Evolutionary conservation across 2,113 vertebrate species (phyloP).

Genomic region (Anser brachyrhynchus): DNA sequence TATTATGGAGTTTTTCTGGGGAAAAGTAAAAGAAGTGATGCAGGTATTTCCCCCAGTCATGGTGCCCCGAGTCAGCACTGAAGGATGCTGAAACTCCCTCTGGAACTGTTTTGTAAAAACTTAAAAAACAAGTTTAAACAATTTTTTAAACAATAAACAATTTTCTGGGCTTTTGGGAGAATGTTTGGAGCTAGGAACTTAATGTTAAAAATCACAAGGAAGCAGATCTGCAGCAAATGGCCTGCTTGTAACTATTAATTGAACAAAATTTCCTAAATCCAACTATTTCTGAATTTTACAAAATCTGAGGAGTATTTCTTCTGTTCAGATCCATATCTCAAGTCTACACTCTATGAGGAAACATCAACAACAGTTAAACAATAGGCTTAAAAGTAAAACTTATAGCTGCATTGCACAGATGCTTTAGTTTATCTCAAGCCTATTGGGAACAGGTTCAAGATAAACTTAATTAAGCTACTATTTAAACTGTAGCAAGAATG

Average conservation of each 20-base stretch:
- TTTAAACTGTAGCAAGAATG: conserved; percentile 14
- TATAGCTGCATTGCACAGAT: neutral
- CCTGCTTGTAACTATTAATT: neutral
- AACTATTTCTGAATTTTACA: neutral
- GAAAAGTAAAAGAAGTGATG: neutral
- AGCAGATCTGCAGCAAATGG: neutral
- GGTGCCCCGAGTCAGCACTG: neutral
- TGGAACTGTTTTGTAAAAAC: neutral
- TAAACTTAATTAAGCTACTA: neutral
- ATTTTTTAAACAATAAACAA: neutral
- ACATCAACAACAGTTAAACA: neutral
- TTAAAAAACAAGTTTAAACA: neutral
- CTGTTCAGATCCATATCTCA: neutral
- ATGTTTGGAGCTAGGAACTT: neutral
- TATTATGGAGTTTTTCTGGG: neutral
- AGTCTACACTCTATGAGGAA: neutral
- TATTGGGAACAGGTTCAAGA: neutral
- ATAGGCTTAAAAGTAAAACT: neutral
- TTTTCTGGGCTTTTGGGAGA: neutral
- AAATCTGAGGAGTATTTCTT: neutral
- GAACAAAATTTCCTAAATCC: neutral
- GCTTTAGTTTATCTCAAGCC: conserved; percentile 1
- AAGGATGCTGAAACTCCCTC: neutral
- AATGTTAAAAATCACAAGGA: neutral
- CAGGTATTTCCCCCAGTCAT: neutral